A percentile compares a stretch with the other conserved stretches of the same genome.
Evolutionary conservation across 2,797 vertebrate genomes (phyloP).

Genomic region (Alosa sapidissima): DNA sequence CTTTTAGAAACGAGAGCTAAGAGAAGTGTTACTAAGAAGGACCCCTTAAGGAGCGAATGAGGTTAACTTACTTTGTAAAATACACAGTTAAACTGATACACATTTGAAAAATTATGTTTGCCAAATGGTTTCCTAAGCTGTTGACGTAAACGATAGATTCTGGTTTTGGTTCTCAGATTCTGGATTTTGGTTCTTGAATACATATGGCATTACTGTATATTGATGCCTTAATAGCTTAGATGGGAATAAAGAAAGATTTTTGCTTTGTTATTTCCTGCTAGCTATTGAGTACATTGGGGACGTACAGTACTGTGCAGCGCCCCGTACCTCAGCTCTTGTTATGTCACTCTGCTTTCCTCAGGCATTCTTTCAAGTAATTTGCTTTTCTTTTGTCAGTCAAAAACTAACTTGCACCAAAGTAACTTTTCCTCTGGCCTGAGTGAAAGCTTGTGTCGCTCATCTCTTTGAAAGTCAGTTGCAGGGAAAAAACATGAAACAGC

Average conservation of each 20-base stretch:
- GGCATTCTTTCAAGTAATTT: background rate
- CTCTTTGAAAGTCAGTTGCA: constrained; percentile 22
- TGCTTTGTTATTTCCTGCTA: background rate
- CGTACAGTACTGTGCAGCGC: background rate
- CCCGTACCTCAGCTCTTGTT: background rate
- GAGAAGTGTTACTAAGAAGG: too few species aligned
- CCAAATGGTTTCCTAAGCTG: too few species aligned
- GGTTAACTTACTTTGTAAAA: too few species aligned
- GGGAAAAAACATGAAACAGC: constrained; percentile 31
- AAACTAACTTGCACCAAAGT: constrained; percentile 11
- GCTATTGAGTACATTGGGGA: background rate
- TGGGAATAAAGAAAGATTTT: background rate
- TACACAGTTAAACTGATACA: too few species aligned
- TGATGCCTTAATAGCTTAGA: too few species aligned
- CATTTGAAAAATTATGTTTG: too few species aligned
- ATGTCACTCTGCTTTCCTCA: background rate
- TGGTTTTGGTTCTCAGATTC: too few species aligned
- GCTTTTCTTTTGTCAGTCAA: constrained; percentile 1
- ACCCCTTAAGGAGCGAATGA: too few species aligned
- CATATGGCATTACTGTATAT: too few species aligned
- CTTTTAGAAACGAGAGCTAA: too few species aligned
- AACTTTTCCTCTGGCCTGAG: constrained; percentile 5
- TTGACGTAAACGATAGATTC: too few species aligned
- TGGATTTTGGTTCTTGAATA: too few species aligned
- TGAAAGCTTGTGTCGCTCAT: constrained; percentile 14